Evolutionary conservation across 2,888 invertebrate genomes (phyloP).

Genomic region (Carabus problematicus): DNA sequence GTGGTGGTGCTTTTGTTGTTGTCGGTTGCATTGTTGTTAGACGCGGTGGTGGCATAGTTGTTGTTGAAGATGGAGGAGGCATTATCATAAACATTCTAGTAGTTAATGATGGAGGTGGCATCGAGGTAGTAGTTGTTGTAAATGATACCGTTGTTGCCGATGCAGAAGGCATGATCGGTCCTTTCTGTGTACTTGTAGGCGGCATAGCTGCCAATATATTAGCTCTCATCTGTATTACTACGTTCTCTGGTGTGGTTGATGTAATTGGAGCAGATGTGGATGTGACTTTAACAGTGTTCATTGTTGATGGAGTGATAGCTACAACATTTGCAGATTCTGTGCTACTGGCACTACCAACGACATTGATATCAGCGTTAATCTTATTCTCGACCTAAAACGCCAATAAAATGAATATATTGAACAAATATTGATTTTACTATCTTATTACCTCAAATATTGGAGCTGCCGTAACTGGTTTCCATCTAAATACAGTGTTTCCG

Average conservation of each 20-base stretch:
- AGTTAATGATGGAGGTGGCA: constrained; percentile 25
- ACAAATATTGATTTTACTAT: neutral
- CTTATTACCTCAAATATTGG: constrained; percentile 27
- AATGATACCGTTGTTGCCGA: constrained; percentile 31
- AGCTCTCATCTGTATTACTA: constrained; percentile 42
- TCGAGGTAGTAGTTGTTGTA: constrained; percentile 32
- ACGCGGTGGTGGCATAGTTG: constrained; percentile 31
- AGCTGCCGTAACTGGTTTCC: constrained; percentile 47
- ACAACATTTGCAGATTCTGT: constrained; percentile 20
- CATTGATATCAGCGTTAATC: constrained; percentile 48
- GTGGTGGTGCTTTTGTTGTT: constrained; percentile 36
- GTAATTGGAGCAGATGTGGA: constrained; percentile 46
- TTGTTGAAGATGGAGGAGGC: constrained; percentile 24
- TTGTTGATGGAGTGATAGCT: constrained; percentile 50
- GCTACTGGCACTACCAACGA: constrained; percentile 38
- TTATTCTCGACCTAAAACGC: constrained; percentile 45
- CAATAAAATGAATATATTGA: neutral
- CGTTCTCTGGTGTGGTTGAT: constrained; percentile 34
- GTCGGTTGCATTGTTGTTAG: constrained; percentile 28
- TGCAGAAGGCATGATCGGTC: too few relatives aligned
- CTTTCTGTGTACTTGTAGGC: too few relatives aligned
- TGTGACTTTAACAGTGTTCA: constrained; percentile 45
- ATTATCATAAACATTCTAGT: constrained; percentile 46
- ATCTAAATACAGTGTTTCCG: constrained; percentile 47
- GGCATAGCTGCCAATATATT: too few relatives aligned